Conservation (phyloP, 2,113 vertebrate genomes). For the Corythaixoides concolor region DNA sequence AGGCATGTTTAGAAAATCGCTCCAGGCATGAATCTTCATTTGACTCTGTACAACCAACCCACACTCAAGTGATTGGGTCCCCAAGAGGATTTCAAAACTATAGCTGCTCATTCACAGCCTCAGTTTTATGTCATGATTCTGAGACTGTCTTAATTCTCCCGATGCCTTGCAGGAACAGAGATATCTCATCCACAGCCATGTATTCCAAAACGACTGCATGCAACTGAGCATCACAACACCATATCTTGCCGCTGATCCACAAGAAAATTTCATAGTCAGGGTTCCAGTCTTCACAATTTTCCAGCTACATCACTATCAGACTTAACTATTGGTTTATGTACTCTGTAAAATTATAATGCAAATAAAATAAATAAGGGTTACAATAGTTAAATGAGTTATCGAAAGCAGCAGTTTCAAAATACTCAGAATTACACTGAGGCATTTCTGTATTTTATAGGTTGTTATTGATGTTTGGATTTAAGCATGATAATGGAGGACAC, state of each 20-base stretch:
- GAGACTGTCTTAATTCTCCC: not conserved
- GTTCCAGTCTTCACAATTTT: not conserved
- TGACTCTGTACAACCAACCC: not conserved
- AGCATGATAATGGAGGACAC: not conserved
- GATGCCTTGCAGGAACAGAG: not conserved
- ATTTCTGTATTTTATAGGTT: not conserved
- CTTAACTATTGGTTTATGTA: not conserved
- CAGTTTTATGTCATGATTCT: not conserved
- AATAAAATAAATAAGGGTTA: not conserved
- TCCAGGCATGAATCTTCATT: not conserved
- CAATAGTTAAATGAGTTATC: not conserved
- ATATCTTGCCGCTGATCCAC: not conserved
- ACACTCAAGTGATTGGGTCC: not conserved
- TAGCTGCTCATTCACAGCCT: not conserved
- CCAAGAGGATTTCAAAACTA: not conserved
- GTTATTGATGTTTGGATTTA: not conserved
- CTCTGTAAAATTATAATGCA: not conserved
- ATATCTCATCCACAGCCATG: not conserved
- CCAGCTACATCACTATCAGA: not conserved
- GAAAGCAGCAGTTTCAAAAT: not conserved
- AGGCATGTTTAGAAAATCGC: not conserved
- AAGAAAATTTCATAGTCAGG: not conserved
- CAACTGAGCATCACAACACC: not conserved
- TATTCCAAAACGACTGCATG: not conserved
- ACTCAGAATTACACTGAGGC: not conserved